These are phyloP conservation scores for Acrocephalus kingi DNA, from an alignment of 2,113 vertebrate genomes.

Conservation along the genomic window DNA sequence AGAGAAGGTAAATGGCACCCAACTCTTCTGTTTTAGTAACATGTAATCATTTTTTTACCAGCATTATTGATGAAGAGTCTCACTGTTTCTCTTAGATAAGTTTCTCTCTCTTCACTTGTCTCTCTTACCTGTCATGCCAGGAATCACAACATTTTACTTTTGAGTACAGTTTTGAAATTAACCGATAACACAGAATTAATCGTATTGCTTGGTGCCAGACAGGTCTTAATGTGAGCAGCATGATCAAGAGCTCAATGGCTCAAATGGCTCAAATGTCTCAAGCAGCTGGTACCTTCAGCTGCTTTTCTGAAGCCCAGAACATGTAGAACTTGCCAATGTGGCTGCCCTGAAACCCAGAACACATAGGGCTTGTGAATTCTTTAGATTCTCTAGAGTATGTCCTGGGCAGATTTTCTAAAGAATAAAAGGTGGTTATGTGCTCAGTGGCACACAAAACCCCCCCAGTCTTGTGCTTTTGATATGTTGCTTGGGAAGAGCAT, in stretches of 20 bases:
- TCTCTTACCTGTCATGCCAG: neutral
- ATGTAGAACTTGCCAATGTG: accelerated
- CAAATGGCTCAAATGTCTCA: neutral
- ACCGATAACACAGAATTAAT: neutral
- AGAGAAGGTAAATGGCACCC: conserved; percentile 81
- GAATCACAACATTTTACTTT: neutral
- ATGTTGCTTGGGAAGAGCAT: neutral
- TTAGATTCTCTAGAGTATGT: neutral
- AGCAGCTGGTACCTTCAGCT: neutral
- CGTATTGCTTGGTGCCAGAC: neutral
- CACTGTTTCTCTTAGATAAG: neutral
- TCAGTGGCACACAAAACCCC: accelerated
- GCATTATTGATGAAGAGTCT: neutral
- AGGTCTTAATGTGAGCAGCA: neutral
- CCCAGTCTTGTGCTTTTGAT: neutral
- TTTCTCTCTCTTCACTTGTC: neutral
- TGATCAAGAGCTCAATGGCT: neutral
- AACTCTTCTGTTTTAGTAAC: neutral
- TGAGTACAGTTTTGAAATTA: neutral
- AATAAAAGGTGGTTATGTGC: neutral
- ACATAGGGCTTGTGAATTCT: accelerated
- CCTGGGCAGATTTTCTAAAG: neutral
- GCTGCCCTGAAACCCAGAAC: neutral
- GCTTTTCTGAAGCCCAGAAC: neutral
- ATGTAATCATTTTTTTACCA: neutral